phyloP scores from a whole-genome alignment of 2,888 invertebrate genomes.

The Buathra laborator region DNA sequence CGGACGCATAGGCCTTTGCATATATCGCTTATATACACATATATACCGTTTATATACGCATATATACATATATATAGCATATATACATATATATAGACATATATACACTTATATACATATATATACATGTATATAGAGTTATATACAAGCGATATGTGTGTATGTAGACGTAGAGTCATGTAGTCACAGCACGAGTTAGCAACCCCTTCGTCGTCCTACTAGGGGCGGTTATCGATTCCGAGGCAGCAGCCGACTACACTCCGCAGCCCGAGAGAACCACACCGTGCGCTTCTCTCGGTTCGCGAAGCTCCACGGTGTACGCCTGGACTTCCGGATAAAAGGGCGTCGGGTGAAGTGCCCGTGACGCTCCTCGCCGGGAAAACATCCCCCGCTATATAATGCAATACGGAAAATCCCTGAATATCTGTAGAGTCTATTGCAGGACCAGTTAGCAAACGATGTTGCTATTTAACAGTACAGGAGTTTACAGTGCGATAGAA shows the following conservation, averaged over 20 bases:
- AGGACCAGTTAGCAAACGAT: background rate
- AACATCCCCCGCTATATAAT: constrained; percentile 21
- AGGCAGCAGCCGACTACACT: constrained; percentile 70
- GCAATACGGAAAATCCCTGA: background rate
- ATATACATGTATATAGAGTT: background rate
- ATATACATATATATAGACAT: background rate
- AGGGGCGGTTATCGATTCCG: constrained; percentile 82
- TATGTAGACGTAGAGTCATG: constrained; percentile 51
- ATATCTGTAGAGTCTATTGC: background rate
- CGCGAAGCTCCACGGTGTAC: constrained; percentile 62
- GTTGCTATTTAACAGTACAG: too few species aligned
- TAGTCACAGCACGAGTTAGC: constrained; percentile 70
- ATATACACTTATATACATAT: background rate
- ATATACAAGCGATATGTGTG: constrained; percentile 6
- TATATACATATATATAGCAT: background rate
- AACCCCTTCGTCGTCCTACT: constrained; percentile 78
- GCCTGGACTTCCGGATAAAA: constrained; percentile 79
- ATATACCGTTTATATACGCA: background rate
- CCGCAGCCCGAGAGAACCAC: constrained; percentile 27
- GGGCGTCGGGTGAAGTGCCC: constrained; percentile 75
- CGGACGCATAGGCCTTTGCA: background rate
- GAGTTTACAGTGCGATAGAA: too few species aligned
- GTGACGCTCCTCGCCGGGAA: constrained; percentile 27
- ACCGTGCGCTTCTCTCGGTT: constrained; percentile 68
- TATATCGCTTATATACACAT: background rate